These are phyloP conservation scores for Natrix natrix DNA, from an alignment of 2,797 vertebrate genomes.

Conservation along the genomic window DNA sequence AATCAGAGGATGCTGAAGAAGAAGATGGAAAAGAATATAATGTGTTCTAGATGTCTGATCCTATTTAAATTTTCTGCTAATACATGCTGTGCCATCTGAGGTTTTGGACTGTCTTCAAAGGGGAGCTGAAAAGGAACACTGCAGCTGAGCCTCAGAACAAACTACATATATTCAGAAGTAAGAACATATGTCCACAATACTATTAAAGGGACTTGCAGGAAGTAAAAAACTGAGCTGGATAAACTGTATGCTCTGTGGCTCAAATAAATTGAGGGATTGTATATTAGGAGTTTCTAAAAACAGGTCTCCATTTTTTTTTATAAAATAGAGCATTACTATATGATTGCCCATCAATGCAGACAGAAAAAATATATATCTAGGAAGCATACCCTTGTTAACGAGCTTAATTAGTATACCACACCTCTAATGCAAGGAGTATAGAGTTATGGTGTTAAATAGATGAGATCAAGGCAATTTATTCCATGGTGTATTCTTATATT, in stretches of 20 bases:
- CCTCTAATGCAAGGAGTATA: background rate
- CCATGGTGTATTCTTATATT: background rate
- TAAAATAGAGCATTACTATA: background rate
- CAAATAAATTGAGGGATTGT: background rate
- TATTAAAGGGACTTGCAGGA: background rate
- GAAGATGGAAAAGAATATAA: background rate
- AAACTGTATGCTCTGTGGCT: background rate
- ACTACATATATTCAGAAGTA: background rate
- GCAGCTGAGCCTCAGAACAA: background rate
- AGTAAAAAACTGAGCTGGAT: background rate
- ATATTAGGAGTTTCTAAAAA: background rate
- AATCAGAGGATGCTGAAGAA: background rate
- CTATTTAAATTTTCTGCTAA: background rate
- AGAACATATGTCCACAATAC: background rate
- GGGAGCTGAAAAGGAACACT: background rate
- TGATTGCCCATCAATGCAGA: background rate
- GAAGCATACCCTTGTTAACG: background rate
- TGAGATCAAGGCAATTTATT: background rate
- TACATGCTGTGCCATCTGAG: background rate
- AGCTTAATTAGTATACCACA: background rate
- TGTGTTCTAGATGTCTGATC: background rate
- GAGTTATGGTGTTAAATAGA: background rate
- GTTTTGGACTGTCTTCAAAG: background rate
- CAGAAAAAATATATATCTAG: background rate
- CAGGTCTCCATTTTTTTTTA: background rate